Conservation (phyloP, 2,888 invertebrate species). For the Ommatoiulus sabulosus region DNA sequence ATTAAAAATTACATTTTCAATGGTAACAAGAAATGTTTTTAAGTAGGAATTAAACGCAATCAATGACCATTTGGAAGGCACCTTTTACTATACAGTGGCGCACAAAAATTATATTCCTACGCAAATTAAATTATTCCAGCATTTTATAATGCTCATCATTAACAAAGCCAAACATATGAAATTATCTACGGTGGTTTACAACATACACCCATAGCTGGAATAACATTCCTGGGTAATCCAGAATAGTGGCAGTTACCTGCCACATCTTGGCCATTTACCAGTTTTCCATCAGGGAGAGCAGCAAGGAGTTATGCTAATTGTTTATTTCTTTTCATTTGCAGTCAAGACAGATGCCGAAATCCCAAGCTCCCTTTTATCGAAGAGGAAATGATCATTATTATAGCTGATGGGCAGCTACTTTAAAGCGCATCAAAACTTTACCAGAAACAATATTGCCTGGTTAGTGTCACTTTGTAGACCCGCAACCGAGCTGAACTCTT, state of each 20-base stretch:
- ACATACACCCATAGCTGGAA: too few species aligned
- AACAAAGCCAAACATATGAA: not conserved
- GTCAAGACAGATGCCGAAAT: slow-evolving; percentile 60
- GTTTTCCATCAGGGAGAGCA: not conserved
- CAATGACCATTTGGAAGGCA: too few species aligned
- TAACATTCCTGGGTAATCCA: not conserved
- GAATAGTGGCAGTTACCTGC: not conserved
- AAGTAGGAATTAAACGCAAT: too few species aligned
- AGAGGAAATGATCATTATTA: slow-evolving; percentile 60
- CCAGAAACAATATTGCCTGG: slow-evolving; percentile 34
- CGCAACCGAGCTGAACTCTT: slow-evolving; percentile 6
- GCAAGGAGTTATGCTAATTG: not conserved
- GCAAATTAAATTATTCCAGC: not conserved
- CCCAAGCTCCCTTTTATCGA: slow-evolving; percentile 59
- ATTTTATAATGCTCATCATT: not conserved
- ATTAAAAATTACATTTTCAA: too few species aligned
- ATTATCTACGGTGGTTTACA: too few species aligned
- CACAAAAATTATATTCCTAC: too few species aligned
- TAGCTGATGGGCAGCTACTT: slow-evolving; percentile 59
- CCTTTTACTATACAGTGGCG: too few species aligned
- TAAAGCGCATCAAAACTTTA: slow-evolving; percentile 12
- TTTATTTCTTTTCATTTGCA: slow-evolving; percentile 55
- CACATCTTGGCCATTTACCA: not conserved
- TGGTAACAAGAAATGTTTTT: too few species aligned
- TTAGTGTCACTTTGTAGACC: not conserved